A percentile compares a stretch with the other conserved stretches of the same genome.
Evolutionary conservation across 2,113 vertebrate genomes (phyloP).

Genomic region (Tychaedon coryphoeus): DNA sequence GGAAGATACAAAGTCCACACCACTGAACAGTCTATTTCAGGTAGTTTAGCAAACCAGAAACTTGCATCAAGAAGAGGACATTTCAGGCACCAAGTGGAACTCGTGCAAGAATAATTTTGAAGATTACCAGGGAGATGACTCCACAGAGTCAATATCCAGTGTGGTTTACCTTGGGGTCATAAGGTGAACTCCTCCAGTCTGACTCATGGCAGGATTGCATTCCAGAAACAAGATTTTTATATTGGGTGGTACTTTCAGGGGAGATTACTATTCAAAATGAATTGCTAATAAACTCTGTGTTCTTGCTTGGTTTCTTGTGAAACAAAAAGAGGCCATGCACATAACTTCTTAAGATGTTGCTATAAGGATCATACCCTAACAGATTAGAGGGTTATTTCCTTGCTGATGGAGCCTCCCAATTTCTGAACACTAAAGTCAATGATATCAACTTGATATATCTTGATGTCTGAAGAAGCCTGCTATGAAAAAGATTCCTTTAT

Average conservation of each 20-base stretch:
- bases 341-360: background rate
- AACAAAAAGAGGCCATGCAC: background rate
- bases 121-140: background rate
- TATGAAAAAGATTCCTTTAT: background rate
- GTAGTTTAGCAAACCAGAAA: background rate
- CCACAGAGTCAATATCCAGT: background rate
- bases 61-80: background rate
- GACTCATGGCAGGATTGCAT: conserved; percentile 5
- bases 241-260: background rate
- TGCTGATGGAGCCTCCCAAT: background rate
- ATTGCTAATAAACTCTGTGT: background rate
- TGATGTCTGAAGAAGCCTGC: background rate
- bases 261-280: conserved; percentile 3
- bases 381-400: background rate
- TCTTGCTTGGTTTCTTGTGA: background rate
- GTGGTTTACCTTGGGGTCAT: background rate
- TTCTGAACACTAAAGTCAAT: background rate
- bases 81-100: background rate
- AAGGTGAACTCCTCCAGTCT: background rate
- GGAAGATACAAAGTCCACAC: background rate
- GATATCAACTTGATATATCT: background rate
- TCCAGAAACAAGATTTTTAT: conserved; percentile 19
- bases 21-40: background rate
- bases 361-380: background rate
- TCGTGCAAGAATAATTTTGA: background rate